A percentile compares a stretch with the other conserved stretches of the same genome.
Conservation (phyloP, 2,113 vertebrate species). For the Setophaga petechia region DNA sequence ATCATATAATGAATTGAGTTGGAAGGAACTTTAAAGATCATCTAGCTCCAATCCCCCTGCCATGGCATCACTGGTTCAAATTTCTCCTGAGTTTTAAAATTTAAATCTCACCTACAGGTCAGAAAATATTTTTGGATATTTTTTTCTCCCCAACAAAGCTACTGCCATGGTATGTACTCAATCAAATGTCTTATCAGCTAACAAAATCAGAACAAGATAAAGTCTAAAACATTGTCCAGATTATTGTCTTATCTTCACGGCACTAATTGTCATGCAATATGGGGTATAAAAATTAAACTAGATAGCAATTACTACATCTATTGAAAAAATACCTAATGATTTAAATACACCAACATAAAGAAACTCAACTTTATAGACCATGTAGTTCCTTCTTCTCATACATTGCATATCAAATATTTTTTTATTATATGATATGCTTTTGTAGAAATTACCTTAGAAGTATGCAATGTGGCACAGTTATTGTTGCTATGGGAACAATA, state of each 20-base stretch:
- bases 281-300: not conserved
- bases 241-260: not conserved
- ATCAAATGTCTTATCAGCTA: not conserved
- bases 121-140: not conserved
- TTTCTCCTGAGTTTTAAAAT: not conserved
- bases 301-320: not conserved
- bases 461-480: not conserved
- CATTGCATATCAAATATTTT: not conserved
- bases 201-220: not conserved
- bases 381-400: not conserved
- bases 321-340: not conserved
- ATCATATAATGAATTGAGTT: not conserved
- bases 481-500: constrained; percentile 36
- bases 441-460: not conserved
- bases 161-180: not conserved
- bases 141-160: not conserved
- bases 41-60: not conserved
- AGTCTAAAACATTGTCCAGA: not conserved
- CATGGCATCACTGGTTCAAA: not conserved
- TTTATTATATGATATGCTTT: not conserved
- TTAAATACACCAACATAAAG: not conserved
- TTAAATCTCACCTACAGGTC: not conserved
- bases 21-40: not conserved
- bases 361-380: not conserved
- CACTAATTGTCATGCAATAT: not conserved